Base-by-base conservation (phyloP, 30 jellyfish, hydroid and myxozoan genomes). In the Chrysaora quinquecirrha region DNA sequence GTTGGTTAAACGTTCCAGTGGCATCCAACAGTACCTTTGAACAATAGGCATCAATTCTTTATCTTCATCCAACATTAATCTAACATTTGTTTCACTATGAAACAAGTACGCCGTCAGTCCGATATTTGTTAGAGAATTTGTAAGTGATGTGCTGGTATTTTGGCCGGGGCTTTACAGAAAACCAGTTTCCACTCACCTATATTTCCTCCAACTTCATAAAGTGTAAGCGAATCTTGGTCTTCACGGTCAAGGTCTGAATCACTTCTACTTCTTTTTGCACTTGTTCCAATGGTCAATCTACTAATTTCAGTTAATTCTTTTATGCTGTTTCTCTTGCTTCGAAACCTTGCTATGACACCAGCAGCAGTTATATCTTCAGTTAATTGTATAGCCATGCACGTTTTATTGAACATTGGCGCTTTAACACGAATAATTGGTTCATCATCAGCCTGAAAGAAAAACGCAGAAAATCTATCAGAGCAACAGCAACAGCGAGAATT, bases 321-420 rank as follows among this genome's bases (percentile, higher is more conserved):
- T 19, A 46, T 54, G 58, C 96, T 93, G 67, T 86, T 87, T 7
- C 98, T 86, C 21, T 93, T 85, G 69, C 96, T 87, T 21, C 91
- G 96, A 75, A 93, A 93, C 78, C 93, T 87, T 1, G 96, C 84
- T 19, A 93, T 77, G 71, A 93, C 81, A 30, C 87, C 98, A 29
- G 91, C 89, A 0, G 94, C 98, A 1, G 97, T 93, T 54, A 93
- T 80, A 19, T 47, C 32, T 4, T 82, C 97, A 12, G 96, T 46
- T 25, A 93, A 33, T 34, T 93, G 96, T 30, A 93, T 83, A 20
- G 98, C 98, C 98, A 93, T 93, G 52, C 98, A 87, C 30, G 88
- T 90, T 38, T 93, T 93, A 82, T 93, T 87, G 23, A 91, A 80
- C 75, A 63, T 67, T 23, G 98, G 98, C 12, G 98, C 98, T 80